phyloP scores from a whole-genome alignment of 2,113 vertebrate species.

The Fulmarus glacialis region DNA sequence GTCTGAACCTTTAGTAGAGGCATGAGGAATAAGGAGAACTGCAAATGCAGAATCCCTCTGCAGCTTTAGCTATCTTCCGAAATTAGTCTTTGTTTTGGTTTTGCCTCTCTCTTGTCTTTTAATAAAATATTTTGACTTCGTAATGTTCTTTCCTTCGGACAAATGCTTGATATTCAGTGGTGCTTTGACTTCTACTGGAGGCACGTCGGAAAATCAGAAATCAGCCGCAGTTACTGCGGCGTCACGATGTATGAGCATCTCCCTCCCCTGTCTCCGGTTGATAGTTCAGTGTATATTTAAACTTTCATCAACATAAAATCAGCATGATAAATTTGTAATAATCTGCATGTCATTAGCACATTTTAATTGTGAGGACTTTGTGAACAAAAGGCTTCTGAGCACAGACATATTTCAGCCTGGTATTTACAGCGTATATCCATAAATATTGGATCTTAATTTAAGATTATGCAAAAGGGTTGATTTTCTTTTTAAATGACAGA shows the following conservation, averaged over 20 bases:
- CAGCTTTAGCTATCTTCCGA: background rate
- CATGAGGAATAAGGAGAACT: background rate
- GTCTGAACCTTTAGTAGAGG: background rate
- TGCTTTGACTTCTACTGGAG: background rate
- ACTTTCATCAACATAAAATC: background rate
- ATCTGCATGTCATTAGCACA: conserved; percentile 56
- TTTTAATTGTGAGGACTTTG: conserved; percentile 29
- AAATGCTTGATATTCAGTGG: background rate
- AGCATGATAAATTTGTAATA: background rate
- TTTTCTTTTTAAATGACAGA: background rate
- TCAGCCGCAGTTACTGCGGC: background rate
- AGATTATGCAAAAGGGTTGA: background rate
- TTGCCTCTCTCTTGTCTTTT: background rate
- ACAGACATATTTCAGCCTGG: background rate
- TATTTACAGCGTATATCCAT: background rate
- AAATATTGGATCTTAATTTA: background rate
- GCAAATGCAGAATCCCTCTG: background rate
- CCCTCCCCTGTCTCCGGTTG: background rate
- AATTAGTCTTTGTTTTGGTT: background rate
- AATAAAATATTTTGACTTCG: background rate
- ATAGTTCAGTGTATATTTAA: background rate
- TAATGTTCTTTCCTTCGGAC: background rate
- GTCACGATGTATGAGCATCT: background rate
- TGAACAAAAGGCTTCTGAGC: conserved; percentile 13
- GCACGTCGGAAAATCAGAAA: background rate